Evolutionary conservation across 2,888 invertebrate species (phyloP), one percentile per base, ranked within the genome.

Genomic region (Protonemura montana): DNA sequence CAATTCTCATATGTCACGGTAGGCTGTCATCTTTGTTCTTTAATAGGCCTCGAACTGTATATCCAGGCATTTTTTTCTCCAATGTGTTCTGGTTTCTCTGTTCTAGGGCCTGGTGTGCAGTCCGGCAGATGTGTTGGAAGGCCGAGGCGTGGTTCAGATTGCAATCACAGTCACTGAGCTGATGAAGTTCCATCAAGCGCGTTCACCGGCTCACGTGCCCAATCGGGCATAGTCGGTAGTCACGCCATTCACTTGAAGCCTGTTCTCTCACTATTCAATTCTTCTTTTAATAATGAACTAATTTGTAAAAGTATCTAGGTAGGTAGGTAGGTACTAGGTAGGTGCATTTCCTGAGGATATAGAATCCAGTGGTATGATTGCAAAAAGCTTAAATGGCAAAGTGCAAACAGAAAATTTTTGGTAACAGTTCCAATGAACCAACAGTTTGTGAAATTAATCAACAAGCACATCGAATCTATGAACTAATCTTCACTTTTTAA

Each of bases 111-210:
- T 98, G 89, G 94, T 98, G 90, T 98, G 98, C 92, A 97, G 97
- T 91, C 95, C 98, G 76, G 95, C 97, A 59, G 98, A 98, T 91
- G 96, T 98, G n/a, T 92, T 98, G 81, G 98, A 98, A 92, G 97
- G 97, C 87, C 96, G 97, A 90, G 96, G 96, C 0, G 94, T 96
- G 21, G 96, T 97, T 0, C 96, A 97, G 90, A 95, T 98, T 29
- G 97, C 98, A 84, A 95, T 97, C 88, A 98, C 98, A 0, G 97
- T 98, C 28, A 94, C 95, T 0, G 97, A 97, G 91, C 92, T 98
- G 25, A 93, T 97, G 85, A 93, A 95, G 88, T 94, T 96, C 90
- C 94, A 95, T 89, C 92, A 93, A 87, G 90, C 91, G 5, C 90
- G 92, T 13, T 91, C 91, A 7, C 91, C 91, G 28, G 90, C 86